A percentile compares a stretch with the other conserved stretches of the same genome.
Evolutionary conservation across 2,113 vertebrate genomes (phyloP).

Genomic region (Promerops cafer): DNA sequence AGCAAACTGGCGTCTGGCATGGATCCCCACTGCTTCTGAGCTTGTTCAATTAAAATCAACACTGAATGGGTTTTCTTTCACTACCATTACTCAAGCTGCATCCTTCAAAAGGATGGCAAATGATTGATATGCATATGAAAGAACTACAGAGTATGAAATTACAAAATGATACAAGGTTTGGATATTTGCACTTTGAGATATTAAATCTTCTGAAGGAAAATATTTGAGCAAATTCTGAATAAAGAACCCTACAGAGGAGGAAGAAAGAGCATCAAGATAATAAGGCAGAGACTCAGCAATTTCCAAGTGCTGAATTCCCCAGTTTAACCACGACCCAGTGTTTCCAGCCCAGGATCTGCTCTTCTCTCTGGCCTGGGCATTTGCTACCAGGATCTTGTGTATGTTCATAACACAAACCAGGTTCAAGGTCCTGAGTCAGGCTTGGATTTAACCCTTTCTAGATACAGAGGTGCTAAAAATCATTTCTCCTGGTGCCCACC

Average conservation of each 20-base stretch:
- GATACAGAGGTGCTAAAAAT: not conserved
- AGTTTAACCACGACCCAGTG: rapidly evolving
- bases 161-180: slow-evolving; percentile 56
- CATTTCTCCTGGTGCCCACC: too few species aligned
- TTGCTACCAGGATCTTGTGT: rapidly evolving
- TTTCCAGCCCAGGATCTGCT: not conserved
- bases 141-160: slow-evolving; percentile 44
- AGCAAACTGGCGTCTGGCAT: not conserved
- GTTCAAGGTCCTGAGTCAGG: not conserved
- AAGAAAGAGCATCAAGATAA: not conserved
- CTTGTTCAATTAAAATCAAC: slow-evolving; percentile 46
- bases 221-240: slow-evolving; percentile 48
- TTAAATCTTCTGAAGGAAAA: slow-evolving; percentile 56
- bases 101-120: slow-evolving; percentile 53
- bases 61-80: slow-evolving; percentile 48
- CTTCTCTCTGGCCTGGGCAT: not conserved
- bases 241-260: not conserved
- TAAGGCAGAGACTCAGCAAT: not conserved
- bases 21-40: not conserved
- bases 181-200: slow-evolving; percentile 55
- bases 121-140: slow-evolving; percentile 64
- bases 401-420: not conserved
- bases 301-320: not conserved
- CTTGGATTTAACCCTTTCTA: not conserved
- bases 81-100: slow-evolving; percentile 44